Evolutionary conservation across 2,797 vertebrate species (phyloP).

Genomic region (Falco peregrinus): DNA sequence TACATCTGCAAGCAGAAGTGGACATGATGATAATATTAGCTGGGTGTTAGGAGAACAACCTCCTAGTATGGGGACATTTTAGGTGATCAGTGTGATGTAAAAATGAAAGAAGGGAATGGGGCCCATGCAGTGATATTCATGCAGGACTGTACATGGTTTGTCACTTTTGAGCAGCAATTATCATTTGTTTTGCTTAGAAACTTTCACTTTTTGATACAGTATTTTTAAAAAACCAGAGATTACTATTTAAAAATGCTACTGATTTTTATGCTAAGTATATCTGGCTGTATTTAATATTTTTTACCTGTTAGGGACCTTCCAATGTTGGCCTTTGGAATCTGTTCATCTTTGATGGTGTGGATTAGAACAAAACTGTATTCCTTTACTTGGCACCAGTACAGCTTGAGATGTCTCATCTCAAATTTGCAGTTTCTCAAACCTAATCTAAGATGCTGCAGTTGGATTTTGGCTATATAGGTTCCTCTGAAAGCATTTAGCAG

Average conservation of each 20-base stretch:
- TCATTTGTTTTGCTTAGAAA: neutral
- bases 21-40: neutral
- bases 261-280: neutral
- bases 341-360: neutral
- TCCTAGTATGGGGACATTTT: neutral
- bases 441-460: neutral
- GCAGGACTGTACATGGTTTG: neutral
- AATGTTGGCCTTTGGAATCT: neutral
- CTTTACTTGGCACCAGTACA: neutral
- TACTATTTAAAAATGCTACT: neutral
- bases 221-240: neutral
- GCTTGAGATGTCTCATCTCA: neutral
- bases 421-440: neutral
- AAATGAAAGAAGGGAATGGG: neutral
- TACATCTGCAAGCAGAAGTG: neutral
- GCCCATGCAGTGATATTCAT: neutral
- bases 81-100: neutral
- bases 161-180: neutral
- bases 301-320: neutral
- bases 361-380: neutral
- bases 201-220: neutral
- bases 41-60: neutral
- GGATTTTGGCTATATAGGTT: neutral
- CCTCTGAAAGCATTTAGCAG: neutral
- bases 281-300: neutral